Base-by-base conservation (phyloP, 2,113 vertebrate genomes). In the Arenaria interpres region DNA sequence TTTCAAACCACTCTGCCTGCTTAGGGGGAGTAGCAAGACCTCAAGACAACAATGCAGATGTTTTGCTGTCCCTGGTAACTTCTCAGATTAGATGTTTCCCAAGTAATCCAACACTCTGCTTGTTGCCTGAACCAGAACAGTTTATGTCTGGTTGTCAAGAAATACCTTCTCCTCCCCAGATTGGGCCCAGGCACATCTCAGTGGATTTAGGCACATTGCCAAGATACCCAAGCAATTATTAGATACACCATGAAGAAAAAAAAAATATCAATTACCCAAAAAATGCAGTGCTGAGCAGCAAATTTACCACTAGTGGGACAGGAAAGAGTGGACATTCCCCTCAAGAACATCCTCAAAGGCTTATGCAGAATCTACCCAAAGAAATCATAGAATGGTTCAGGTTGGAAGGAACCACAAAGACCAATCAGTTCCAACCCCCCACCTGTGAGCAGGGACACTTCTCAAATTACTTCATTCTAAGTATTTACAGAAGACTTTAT, bases 151-250 rank as follows among this genome's bases (percentile, higher is more conserved):
- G 35, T 63, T 64, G 28, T 39, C 57, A 72, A 37, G n/a, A 72
- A 62, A 18, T 6, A 13, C 22, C 30, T 16, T 51, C 22, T 59
- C 20, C 46, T 62, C 54, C 60, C 3, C 1, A 35, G 45, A 7
- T 1, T 4, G 27, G 27, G 27, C 35, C 33, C 60, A 60, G 5
- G 11, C 50, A 62, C 15, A 37, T n/a, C 57, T 35, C 76, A 6
- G 12, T 10, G 35, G 6, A n/a, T 56, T 22, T 2, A 18, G 30
- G 30, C 6, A 14, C n/a, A 32, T 12, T 43, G 30, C 35, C 4
- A 5, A 68, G 27, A n/a, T 25, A 85, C 19, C 12, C 0, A 1
- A 60, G 20, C 6, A 2, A 25, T 23, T 3, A 11, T 18, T 9
- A 62, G 24, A 14, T 50, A 23, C 7, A 53, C 8, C 12, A 25